Base-by-base conservation (phyloP, 1,140 invertebrate species). In the Megalopta genalis region DNA sequence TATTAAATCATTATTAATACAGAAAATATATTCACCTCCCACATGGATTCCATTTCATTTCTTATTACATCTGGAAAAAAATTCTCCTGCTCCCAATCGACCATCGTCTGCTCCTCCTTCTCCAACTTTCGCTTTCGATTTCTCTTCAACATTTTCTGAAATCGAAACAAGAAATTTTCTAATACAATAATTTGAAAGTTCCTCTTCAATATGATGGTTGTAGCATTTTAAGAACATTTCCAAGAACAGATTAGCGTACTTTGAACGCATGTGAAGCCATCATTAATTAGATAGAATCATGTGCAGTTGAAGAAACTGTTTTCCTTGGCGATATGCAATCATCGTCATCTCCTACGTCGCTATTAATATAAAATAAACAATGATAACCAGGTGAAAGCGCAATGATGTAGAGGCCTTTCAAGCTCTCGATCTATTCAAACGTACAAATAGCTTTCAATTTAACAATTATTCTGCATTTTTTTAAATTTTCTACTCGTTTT, bases 31-130 rank as follows among this genome's bases (percentile, higher is more conserved):
- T 27, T 0, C 88, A 92, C 90, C 88, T 92, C 91, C 91, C 91
- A 92, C 90, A 92, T 91, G 1, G 83, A 82, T 82, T 90, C 86
- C 81, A 92, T 88, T 73, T 91, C 90, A 73, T 90, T 85, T 68
- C 25, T 76, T 10, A 87, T 49, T 63, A 86, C 81, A 39, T 87
- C 85, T 9, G 87, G 77, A n/a, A 92, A 83, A 70, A 91, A 86
- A 64, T 88, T 84, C 5, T 89, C 83, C 10, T 87, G 86, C 62
- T 92, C 91, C 87, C 90, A 90, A 23, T 87, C 68, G 42, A 80
- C 64, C 7, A 73, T 12, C 2, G 57, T 62, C 39, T 84, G 83
- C 12, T 90, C 84, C 46, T 90, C 87, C 18, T 71, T 83, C 14
- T 86, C 88, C 7, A 80, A 18, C 68, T 90, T 89, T 9, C 85